Base-by-base conservation (phyloP, 2,113 vertebrate species). In the Blennius ocellaris region DNA sequence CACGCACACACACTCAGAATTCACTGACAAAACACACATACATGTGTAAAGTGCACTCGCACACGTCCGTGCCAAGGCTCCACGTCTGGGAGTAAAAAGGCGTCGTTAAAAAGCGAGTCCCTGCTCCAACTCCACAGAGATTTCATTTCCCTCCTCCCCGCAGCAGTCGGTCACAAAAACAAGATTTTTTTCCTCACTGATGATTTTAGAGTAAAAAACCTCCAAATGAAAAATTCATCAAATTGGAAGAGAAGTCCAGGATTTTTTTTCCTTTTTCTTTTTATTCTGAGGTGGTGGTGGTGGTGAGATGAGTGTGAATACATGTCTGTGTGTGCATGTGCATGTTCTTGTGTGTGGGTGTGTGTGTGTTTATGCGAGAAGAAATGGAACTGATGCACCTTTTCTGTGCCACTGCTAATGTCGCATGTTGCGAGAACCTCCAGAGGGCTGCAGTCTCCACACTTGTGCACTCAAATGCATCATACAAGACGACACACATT, bases 401-500 rank as follows among this genome's bases (percentile, higher is more conserved):
- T 87, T 90, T 92, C 85, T 91, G 86, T 90, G 89, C 88, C 90
- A 85, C 83, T 81, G 87, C 83, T 89, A 74, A 89, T 89, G 87
- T 83, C 41, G 61, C 78, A 84, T 80, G 86, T 86, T 79, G 69
- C 81, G 11, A 36, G 30, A 81, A 80, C 69, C 86, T 86, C 84
- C 72, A 56, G 87, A 83, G 89, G 82, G 44, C 69, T 71, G 68
- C 44, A 10, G 64, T 57, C 47, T 11, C 14, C 15, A 64, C 80
- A 73, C 60, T 65, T 44, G 39, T 6, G 3, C 15, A 60, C 44
- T 50, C 16, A 41, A 59, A 62, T 43, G 62, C 56, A 69, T 62
- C 48, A 48, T 21, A 68, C 37, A 40, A 43, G 14, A 44, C n/a
- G 44, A 12, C 59, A 58, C 47, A 52, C 56, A 54, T 43, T 30